Base-by-base conservation (phyloP, 2,797 vertebrate species). In the Glyptemys insculpta region DNA sequence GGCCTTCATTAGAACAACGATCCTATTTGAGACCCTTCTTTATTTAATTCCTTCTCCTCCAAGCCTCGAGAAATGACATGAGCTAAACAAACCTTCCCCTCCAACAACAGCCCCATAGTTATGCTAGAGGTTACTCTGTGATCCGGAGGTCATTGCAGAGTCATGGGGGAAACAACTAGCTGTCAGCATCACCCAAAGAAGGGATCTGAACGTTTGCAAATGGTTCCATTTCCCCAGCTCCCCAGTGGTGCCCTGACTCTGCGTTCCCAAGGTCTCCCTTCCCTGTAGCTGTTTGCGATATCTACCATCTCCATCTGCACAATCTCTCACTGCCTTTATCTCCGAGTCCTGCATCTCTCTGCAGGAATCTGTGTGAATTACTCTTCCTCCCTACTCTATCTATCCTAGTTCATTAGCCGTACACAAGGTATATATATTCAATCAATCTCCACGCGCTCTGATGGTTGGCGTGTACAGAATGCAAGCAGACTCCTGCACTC, bases 11-110 rank as follows among this genome's bases (percentile, higher is more conserved):
- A 94, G 95, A 37, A 93, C 95, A 96, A 93, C 87, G 86, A 81
- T 92, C 57, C 90, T 91, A 94, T 93, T 93, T 72, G 85, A 96
- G 95, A 95, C 72, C 57, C 87, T 81, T 93, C 92, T 94, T 96
- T 31, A 88, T 91, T 78, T 49, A 29, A 78, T 47, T 91, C 95
- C 88, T 88, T 81, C 85, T 92, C 93, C 57, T 81, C 23, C 68
- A 8, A 89, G 87, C 62, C 80, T 12, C 44, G 12, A 19, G 16
- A 31, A 79, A 79, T 0, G 10, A 21, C 3, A 3, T 81, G 62
- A 83, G 56, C 49, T n/a, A 83, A 91, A 78, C 16, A 93, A 88
- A n/a, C 85, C 72, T 87, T 85, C 90, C 21, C 57, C 90, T 85
- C 86, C 86, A 68, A 59, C 16, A n/a, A 83, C 89, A 90, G 34